A percentile compares a stretch with the other conserved stretches of the same genome.
phyloP scores from a whole-genome alignment of 2,797 vertebrate species.

The Psittacula derbiana region DNA sequence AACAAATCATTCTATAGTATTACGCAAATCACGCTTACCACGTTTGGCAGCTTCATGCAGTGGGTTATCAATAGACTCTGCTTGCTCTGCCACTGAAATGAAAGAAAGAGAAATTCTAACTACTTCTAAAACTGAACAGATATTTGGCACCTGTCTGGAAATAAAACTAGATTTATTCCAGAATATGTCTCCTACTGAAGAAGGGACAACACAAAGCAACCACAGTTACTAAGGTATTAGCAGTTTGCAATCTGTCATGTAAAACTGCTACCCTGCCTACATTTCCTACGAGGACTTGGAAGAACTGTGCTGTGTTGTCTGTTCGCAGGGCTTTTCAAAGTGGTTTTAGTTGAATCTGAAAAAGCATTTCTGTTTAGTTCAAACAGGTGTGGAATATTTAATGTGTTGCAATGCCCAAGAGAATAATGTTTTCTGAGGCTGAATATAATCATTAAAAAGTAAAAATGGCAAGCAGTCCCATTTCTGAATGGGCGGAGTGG shows the following conservation, averaged over 20 bases:
- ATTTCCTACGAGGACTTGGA: not conserved
- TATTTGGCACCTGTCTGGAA: not conserved
- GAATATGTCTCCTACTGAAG: not conserved
- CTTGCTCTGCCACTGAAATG: conserved; percentile 90
- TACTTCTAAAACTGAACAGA: not conserved
- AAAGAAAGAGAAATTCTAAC: conserved; percentile 16
- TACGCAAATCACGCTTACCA: conserved; percentile 75
- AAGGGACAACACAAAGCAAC: not conserved
- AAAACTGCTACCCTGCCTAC: not conserved
- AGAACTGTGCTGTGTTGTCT: not conserved
- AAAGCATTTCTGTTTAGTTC: not conserved
- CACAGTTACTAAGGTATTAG: not conserved
- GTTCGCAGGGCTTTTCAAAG: not conserved
- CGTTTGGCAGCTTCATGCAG: conserved; percentile 97
- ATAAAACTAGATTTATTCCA: not conserved
- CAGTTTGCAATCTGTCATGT: not conserved
- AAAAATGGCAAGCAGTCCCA: not conserved
- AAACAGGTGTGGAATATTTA: not conserved
- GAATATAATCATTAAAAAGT: not conserved
- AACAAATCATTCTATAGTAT: not conserved
- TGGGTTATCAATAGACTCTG: conserved; percentile 96
- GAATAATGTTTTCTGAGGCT: not conserved
- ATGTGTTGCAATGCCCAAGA: not conserved
- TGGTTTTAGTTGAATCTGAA: not conserved
- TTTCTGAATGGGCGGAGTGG: not conserved